These are phyloP conservation scores for Trachelipus rathkii DNA, from an alignment of 1,140 invertebrate genomes.

Conservation along the genomic window DNA sequence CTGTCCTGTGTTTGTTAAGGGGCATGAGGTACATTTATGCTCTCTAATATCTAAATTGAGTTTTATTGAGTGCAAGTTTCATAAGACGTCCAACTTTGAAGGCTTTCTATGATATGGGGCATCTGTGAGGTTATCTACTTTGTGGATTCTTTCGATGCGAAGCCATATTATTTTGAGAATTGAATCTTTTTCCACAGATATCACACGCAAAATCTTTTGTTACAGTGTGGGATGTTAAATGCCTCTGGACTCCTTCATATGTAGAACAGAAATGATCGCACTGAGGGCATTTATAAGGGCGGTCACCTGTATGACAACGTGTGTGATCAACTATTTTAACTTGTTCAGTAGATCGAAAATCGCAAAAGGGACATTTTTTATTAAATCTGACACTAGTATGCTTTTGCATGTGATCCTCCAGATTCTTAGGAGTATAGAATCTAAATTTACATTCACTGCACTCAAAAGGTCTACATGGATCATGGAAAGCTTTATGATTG, in stretches of 20 bases:
- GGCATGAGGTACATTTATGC: background rate
- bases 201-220: background rate
- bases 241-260: background rate
- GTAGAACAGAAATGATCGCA: background rate
- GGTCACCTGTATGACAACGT: background rate
- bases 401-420: background rate
- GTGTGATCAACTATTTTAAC: background rate
- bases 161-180: background rate
- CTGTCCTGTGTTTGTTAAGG: too few relatives aligned
- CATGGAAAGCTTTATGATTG: background rate
- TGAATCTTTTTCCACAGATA: background rate
- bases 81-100: conserved; percentile 51
- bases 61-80: background rate
- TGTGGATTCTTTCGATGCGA: conserved; percentile 53
- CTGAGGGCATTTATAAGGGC: background rate
- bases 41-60: background rate
- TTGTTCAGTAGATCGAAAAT: background rate
- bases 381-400: background rate
- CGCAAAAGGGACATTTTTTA: background rate
- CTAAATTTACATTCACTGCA: background rate
- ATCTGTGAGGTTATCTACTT: conserved; percentile 60
- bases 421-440: background rate
- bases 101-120: conserved; percentile 61
- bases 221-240: background rate
- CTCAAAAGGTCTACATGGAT: background rate